Conservation (phyloP, 2,888 invertebrate species). For the Blastobasis adustella region DNA sequence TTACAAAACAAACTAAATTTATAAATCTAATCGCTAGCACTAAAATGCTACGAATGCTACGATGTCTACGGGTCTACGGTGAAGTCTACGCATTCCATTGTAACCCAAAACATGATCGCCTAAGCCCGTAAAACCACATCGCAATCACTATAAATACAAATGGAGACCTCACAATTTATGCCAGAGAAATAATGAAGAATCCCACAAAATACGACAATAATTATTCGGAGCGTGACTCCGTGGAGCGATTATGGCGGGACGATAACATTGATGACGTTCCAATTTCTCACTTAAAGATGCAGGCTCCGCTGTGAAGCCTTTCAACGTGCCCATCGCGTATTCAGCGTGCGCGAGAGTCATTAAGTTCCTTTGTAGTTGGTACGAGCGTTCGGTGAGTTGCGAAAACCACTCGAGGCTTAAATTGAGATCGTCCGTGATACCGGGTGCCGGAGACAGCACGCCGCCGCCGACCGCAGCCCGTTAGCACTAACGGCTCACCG, state of each 20-base stretch:
- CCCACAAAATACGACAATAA: not conserved
- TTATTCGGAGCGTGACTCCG: not conserved
- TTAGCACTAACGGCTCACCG: too few species aligned
- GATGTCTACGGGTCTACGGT: too few species aligned
- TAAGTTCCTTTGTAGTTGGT: conserved; percentile 53
- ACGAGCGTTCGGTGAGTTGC: conserved; percentile 46
- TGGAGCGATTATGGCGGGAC: conserved; percentile 1
- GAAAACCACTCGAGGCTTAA: conserved; percentile 56
- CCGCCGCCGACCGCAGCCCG: not conserved
- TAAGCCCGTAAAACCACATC: too few species aligned
- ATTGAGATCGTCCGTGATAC: conserved; percentile 44
- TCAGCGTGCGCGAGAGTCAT: conserved; percentile 51
- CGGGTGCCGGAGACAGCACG: conserved; percentile 10
- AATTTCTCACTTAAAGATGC: not conserved
- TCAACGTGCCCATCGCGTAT: conserved; percentile 41
- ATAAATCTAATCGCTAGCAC: too few species aligned
- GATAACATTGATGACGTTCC: not conserved
- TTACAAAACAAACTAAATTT: not conserved
- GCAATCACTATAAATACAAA: too few species aligned
- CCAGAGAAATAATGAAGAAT: not conserved
- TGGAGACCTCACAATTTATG: too few species aligned
- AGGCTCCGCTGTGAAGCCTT: conserved; percentile 11
- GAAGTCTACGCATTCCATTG: too few species aligned
- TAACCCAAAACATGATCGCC: too few species aligned
- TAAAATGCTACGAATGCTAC: too few species aligned